Base-by-base conservation (phyloP, 2,113 vertebrate genomes). In the Elachura formosa region DNA sequence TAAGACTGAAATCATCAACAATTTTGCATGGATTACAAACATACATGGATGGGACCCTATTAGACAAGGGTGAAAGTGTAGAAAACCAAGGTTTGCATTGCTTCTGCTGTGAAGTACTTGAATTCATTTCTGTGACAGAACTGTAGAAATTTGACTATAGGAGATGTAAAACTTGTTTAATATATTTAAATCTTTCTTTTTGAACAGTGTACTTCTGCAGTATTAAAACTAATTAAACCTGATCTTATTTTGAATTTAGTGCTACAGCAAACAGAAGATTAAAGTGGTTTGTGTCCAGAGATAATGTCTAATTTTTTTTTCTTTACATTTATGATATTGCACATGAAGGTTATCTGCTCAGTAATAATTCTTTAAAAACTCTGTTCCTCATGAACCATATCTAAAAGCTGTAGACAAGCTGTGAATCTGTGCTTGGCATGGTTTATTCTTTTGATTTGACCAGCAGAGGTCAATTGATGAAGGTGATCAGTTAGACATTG, bases 191-290 rank as follows among this genome's bases (percentile, higher is more conserved):
- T 87, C 16, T 81, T 64, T 21, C 4, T 61, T 73, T 23, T 64
- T 2, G 1, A 54, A n/a, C 25, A 54, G 2, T 25, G 3, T 14
- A 7, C 12, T 67, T 67, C 5, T 16, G 5, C 33, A 33, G 12
- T 54, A 33, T 45, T 62, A n/a, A 20, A 26, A 72, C 67, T 74
- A 46, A 18, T 8, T 90, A 23, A 85, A 45, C 4, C 8, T 71
- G 22, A 18, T 74, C 8, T 74, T 22, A 55, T 43, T 90, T 74
- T 74, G 15, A 52, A 64, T 68, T 64, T 64, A 68, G 12, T 33
- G 2, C 24, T 73, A 1, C 7, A 81, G 14, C 6, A 19, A 81
- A 40, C 4, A 48, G 28, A 56, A 24, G 16, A 28, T 77, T 52
- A 31, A 59, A 34, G 9, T 74, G 4, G 3, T 55, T 72, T 61